Conservation (phyloP, 2,797 vertebrate species). For the Intellagama lesueurii region DNA sequence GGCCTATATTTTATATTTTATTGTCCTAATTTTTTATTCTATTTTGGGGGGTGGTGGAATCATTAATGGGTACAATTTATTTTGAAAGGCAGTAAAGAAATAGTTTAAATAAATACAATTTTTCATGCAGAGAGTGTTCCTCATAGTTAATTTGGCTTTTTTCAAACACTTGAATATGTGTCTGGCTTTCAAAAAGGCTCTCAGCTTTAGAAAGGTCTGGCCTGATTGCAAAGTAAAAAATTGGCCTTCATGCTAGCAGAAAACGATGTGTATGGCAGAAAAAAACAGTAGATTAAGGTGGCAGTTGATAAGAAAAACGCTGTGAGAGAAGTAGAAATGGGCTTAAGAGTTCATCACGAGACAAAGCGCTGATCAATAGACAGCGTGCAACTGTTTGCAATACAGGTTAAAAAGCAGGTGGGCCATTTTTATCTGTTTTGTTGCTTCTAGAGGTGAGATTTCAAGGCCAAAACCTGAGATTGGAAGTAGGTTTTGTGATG, state of each 20-base stretch:
- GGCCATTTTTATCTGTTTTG: not conserved
- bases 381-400: slow-evolving; percentile 37
- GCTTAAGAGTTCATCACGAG: slow-evolving; percentile 52
- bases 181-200: slow-evolving; percentile 24
- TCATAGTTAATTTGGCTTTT: not conserved
- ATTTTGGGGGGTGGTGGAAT: not conserved
- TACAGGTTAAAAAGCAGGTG: slow-evolving; percentile 15
- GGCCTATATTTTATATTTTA: not conserved
- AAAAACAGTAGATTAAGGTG: not conserved
- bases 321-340: slow-evolving; percentile 51
- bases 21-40: not conserved
- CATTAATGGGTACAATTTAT: not conserved
- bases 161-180: slow-evolving; percentile 35
- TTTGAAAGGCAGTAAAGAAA: not conserved
- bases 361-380: slow-evolving; percentile 31
- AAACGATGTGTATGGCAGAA: slow-evolving; percentile 54
- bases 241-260: slow-evolving; percentile 60
- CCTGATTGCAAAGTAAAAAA: slow-evolving; percentile 50
- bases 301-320: slow-evolving; percentile 44
- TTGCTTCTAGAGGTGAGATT: too few species aligned
- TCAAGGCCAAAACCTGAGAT: too few species aligned
- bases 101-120: not conserved
- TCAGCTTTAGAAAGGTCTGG: slow-evolving; percentile 54
- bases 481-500: too few species aligned
- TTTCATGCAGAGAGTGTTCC: not conserved